These are phyloP conservation scores for Pachymerium ferrugineum DNA, from an alignment of 2,888 invertebrate species.

Conservation along the genomic window DNA sequence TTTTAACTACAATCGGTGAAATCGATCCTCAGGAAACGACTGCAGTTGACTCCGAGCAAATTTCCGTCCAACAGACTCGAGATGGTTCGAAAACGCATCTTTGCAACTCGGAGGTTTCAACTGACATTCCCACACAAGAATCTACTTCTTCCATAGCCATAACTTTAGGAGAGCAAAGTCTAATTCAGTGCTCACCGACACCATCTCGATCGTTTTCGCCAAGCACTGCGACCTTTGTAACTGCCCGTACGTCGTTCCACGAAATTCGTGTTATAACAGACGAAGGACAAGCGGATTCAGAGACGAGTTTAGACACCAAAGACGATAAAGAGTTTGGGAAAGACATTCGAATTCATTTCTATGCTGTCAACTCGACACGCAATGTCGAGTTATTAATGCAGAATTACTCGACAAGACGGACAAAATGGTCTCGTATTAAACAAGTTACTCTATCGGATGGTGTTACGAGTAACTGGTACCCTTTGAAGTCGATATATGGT, in stretches of 20 bases:
- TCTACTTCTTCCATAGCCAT: too few relatives aligned
- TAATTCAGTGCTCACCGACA: neutral
- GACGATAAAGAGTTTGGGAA: too few relatives aligned
- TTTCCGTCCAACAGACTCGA: too few relatives aligned
- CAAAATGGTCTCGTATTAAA: neutral
- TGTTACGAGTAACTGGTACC: neutral
- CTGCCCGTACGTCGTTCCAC: neutral
- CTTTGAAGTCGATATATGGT: neutral
- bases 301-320: neutral
- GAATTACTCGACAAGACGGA: neutral
- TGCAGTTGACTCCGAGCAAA: neutral
- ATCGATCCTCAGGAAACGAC: neutral
- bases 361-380: neutral
- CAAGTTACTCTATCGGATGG: neutral
- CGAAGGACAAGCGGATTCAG: neutral
- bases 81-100: neutral
- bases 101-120: too few relatives aligned
- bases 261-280: neutral
- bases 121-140: too few relatives aligned
- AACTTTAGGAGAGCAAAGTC: neutral
- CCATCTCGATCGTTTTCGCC: neutral
- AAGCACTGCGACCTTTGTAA: neutral
- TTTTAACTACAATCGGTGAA: neutral
- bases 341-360: neutral
- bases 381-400: neutral